phyloP scores from a whole-genome alignment of 2,888 invertebrate genomes.

The Phorcus lineatus region DNA sequence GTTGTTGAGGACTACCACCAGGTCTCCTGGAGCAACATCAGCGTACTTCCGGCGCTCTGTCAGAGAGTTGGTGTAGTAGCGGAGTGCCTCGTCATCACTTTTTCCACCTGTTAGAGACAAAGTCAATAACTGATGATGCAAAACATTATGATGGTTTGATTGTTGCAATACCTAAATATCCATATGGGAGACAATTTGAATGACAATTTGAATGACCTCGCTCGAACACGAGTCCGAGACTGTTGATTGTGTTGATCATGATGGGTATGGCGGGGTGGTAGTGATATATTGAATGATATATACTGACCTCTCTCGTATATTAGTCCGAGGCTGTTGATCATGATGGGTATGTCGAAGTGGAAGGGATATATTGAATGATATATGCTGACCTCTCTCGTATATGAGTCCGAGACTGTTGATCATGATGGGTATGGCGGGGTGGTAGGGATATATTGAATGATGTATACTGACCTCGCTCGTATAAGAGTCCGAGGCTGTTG shows the following conservation, averaged over 20 bases:
- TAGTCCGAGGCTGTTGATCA: slow-evolving; percentile 41
- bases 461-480: too few relatives aligned
- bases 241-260: slow-evolving; percentile 29
- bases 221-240: not conserved
- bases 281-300: not conserved
- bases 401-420: too few relatives aligned
- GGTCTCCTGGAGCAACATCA: slow-evolving; percentile 28
- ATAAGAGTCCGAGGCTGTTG: too few relatives aligned
- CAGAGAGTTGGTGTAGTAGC: slow-evolving; percentile 33
- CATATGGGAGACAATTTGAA: too few relatives aligned
- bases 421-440: too few relatives aligned
- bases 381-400: too few relatives aligned
- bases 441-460: too few relatives aligned
- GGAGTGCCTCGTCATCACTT: slow-evolving; percentile 27
- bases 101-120: slow-evolving; percentile 22
- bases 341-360: slow-evolving; percentile 33
- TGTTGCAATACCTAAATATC: too few relatives aligned
- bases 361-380: not conserved
- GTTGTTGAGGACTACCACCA: slow-evolving; percentile 35
- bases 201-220: not conserved
- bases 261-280: slow-evolving; percentile 35
- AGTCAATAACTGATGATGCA: too few relatives aligned
- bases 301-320: slow-evolving; percentile 38
- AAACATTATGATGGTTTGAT: too few relatives aligned
- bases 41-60: slow-evolving; percentile 34